These are phyloP conservation scores for Ctenomys sociabilis DNA, from an alignment of 2,113 vertebrate species.

Conservation along the genomic window DNA sequence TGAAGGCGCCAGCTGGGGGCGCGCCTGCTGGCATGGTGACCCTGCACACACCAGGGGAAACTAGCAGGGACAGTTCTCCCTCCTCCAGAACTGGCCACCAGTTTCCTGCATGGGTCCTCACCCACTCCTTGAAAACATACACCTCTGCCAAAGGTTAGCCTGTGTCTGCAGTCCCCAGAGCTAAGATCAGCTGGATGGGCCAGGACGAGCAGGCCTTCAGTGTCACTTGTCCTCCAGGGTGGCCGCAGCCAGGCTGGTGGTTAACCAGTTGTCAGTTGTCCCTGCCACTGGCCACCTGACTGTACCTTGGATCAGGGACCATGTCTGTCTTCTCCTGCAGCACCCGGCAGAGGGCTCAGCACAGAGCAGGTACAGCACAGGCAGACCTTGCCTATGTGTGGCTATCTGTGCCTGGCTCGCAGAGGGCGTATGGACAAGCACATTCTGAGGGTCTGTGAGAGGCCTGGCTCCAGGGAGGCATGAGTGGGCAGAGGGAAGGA, in stretches of 20 bases:
- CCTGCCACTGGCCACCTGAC: not conserved
- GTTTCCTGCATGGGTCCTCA: not conserved
- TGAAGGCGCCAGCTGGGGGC: not conserved
- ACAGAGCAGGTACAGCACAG: not conserved
- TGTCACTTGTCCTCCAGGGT: not conserved
- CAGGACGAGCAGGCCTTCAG: not conserved
- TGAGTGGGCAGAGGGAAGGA: not conserved
- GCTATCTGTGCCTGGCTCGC: not conserved
- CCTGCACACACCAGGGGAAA: not conserved
- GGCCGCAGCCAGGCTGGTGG: not conserved
- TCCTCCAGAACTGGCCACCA: not conserved
- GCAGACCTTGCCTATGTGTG: not conserved
- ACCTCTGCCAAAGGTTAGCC: not conserved
- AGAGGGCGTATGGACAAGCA: not conserved
- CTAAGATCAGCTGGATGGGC: not conserved
- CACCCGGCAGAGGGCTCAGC: not conserved
- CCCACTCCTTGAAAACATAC: not conserved
- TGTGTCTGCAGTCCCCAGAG: not conserved
- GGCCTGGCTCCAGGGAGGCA: not conserved
- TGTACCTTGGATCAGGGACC: not conserved
- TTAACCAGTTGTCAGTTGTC: not conserved
- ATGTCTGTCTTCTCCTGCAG: not conserved
- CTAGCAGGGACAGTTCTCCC: accelerated
- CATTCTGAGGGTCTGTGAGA: not conserved
- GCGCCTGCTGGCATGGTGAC: not conserved